Conservation (phyloP, 2,113 vertebrate species). For the Syrmaticus mikado region DNA sequence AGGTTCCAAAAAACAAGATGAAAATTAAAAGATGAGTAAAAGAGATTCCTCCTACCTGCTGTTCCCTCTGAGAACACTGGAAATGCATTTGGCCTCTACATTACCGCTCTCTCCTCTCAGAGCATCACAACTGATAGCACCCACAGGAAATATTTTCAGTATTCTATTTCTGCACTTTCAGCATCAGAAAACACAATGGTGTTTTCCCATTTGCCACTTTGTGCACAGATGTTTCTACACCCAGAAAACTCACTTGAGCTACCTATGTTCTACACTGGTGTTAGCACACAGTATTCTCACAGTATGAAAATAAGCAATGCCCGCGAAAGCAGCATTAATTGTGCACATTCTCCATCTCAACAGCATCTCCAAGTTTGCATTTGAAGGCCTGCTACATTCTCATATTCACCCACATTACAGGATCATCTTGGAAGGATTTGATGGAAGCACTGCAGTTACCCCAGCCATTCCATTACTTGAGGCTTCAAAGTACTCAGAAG, state of each 20-base stretch:
- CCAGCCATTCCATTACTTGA: neutral
- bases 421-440: neutral
- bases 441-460: neutral
- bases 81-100: neutral
- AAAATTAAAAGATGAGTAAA: neutral
- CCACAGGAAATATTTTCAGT: neutral
- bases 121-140: neutral
- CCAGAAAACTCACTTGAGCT: fast-evolving
- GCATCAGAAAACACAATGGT: neutral
- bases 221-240: neutral
- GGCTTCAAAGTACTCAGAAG: neutral
- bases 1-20: neutral
- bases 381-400: neutral
- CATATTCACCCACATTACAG: fast-evolving
- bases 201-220: neutral
- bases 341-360: neutral
- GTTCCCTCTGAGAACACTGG: too few relatives aligned
- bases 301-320: neutral
- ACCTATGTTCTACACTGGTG: fast-evolving
- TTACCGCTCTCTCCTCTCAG: fast-evolving
- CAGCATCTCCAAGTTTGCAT: neutral
- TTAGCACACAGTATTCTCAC: fast-evolving
- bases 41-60: neutral
- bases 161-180: neutral
- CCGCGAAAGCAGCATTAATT: fast-evolving